Base-by-base conservation (phyloP, 2,113 vertebrate species). In the Mormyrus iriodes region DNA sequence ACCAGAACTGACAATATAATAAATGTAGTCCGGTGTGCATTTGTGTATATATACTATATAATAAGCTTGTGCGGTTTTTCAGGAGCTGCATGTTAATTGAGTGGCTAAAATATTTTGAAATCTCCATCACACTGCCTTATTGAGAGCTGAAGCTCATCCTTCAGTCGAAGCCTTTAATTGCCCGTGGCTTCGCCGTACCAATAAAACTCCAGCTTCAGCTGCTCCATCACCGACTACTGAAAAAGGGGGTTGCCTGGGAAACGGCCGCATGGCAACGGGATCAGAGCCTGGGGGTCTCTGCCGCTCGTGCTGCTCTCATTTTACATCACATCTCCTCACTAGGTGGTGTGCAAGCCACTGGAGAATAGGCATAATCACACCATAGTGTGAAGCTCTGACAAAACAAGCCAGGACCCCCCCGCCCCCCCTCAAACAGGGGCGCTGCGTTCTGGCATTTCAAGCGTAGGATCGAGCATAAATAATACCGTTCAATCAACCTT, bases 221-320 rank as follows among this genome's bases (percentile, higher is more conserved):
- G 93, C 94, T 95, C 94, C 94, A 96, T 95, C 96, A 95, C 93
- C 92, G 95, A 93, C 95, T 95, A 94, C 94, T 95, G 96, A 97
- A 87, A 61, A 87, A 95, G 95, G 95, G 95, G 95, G 97, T 98
- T 98, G 97, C 97, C 97, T 96, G 94, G 97, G 98, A 96, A 98
- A 99, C 98, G 96, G 97, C 97, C 97, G 98, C 98, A 96, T 99
- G 97, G 98, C 97, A 99, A 99, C 98, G 96, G 96, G 97, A 96
- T 96, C 96, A 95, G 96, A 97, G 96, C 97, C 96, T 95, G 97
- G 96, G 97, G 96, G 95, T 97, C 95, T 96, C 94, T 96, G 96
- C 96, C 94, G 95, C 95, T 94, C 94, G 95, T 93, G 96, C 95
- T 95, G 95, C 95, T 95, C 96, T 95, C 97, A 95, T 97, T 97